These are phyloP conservation scores for Athrips mouffetella DNA, from an alignment of 2,888 invertebrate species.

Conservation along the genomic window DNA sequence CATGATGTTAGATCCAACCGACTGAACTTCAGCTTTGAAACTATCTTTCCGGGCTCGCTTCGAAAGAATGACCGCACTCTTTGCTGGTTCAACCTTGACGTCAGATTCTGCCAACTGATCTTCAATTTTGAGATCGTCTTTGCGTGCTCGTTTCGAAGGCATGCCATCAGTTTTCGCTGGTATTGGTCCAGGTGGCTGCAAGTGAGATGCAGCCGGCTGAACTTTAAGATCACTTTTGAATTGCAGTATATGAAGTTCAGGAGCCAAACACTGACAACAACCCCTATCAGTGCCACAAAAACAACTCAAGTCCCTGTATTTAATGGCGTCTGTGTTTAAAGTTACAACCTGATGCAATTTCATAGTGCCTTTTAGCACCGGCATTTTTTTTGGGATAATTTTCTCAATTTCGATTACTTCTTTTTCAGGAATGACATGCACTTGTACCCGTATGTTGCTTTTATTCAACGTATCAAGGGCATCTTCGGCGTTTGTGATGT, in stretches of 20 bases:
- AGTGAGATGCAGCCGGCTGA: neutral
- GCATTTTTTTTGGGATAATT: slow-evolving; percentile 8
- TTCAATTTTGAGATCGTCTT: neutral
- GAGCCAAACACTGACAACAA: slow-evolving; percentile 14
- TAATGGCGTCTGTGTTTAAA: slow-evolving; percentile 9
- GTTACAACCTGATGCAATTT: slow-evolving; percentile 16
- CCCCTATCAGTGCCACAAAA: slow-evolving; percentile 15
- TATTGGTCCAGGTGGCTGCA: neutral
- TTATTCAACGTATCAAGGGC: slow-evolving; percentile 16
- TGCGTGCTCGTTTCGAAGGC: neutral
- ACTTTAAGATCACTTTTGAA: neutral
- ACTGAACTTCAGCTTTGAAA: too few species aligned
- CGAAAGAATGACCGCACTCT: too few species aligned
- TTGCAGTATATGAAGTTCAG: slow-evolving; percentile 4
- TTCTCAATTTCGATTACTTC: neutral
- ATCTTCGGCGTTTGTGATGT: slow-evolving; percentile 18
- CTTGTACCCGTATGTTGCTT: slow-evolving; percentile 6
- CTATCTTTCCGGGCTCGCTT: too few species aligned
- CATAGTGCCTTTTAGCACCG: slow-evolving; percentile 13
- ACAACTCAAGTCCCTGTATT: slow-evolving; percentile 18
- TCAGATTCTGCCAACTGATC: neutral
- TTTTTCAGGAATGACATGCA: slow-evolving; percentile 5
- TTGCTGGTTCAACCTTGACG: neutral
- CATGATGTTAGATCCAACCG: too few species aligned
- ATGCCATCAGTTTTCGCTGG: neutral